phyloP scores from a whole-genome alignment of 2,797 vertebrate species.

The Potorous gilbertii region DNA sequence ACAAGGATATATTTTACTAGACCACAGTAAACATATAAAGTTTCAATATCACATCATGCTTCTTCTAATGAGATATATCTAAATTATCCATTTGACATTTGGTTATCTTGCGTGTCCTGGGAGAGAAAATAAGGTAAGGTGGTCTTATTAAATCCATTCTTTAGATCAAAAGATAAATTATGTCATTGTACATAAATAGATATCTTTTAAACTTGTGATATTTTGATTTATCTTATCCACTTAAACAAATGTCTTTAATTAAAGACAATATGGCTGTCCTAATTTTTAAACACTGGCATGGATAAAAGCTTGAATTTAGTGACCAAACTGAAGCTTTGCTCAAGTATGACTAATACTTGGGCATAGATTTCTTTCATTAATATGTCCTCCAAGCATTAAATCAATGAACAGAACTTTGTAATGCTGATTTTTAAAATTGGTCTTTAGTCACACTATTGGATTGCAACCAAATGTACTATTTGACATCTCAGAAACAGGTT shows the following conservation, averaged over 20 bases:
- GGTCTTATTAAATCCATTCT: background rate
- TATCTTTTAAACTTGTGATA: background rate
- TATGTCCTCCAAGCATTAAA: background rate
- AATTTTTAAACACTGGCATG: background rate
- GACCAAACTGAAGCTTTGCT: background rate
- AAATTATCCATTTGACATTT: background rate
- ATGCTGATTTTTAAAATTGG: background rate
- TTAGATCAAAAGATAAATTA: background rate
- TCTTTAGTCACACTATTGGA: background rate
- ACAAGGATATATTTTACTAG: background rate
- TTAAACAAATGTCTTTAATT: background rate
- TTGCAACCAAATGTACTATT: conserved; percentile 14
- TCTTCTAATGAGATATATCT: background rate
- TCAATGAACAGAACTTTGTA: background rate
- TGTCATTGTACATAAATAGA: background rate
- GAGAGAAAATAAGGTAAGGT: background rate
- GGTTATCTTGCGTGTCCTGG: background rate
- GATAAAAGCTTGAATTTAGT: background rate
- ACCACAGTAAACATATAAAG: background rate
- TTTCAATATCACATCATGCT: background rate
- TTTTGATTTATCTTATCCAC: background rate
- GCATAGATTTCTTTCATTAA: background rate
- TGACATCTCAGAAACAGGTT: background rate
- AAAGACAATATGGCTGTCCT: background rate
- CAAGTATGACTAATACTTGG: background rate